These are phyloP conservation scores for Vireo altiloquus DNA, from an alignment of 2,113 vertebrate genomes.

Conservation along the genomic window DNA sequence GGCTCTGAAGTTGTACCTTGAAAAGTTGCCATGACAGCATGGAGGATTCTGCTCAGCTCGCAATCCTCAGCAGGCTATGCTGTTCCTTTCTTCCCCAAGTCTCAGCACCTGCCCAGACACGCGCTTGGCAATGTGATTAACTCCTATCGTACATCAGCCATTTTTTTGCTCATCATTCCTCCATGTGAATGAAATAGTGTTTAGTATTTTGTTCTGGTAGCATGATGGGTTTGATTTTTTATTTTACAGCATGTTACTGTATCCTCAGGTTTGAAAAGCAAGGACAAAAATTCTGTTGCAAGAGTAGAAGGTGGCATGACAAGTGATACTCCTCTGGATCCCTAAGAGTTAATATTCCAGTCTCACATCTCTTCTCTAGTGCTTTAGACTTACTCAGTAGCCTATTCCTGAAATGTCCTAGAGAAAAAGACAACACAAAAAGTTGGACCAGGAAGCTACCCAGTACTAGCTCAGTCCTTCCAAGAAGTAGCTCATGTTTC, in stretches of 20 bases:
- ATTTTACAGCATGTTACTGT: not conserved
- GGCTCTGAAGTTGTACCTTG: not conserved
- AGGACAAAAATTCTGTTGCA: not conserved
- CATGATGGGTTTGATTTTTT: not conserved
- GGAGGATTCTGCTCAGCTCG: not conserved
- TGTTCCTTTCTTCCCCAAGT: not conserved
- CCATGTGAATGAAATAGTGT: not conserved
- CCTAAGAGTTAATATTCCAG: not conserved
- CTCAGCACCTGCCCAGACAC: not conserved
- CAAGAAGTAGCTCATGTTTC: not conserved
- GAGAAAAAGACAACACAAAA: not conserved
- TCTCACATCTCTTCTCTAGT: not conserved
- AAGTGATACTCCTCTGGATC: not conserved
- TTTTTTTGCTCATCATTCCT: not conserved
- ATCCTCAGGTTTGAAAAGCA: not conserved
- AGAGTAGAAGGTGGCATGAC: not conserved
- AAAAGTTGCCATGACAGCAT: slow-evolving; percentile 29
- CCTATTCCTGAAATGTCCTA: not conserved
- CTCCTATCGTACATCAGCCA: not conserved
- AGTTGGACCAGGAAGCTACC: not conserved
- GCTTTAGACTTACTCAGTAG: not conserved
- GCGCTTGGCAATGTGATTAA: not conserved
- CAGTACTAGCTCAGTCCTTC: not conserved
- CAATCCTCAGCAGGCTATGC: not conserved
- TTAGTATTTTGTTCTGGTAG: not conserved